Evolutionary conservation across 2,888 invertebrate species (phyloP).

Genomic region (Candidula unifasciata): DNA sequence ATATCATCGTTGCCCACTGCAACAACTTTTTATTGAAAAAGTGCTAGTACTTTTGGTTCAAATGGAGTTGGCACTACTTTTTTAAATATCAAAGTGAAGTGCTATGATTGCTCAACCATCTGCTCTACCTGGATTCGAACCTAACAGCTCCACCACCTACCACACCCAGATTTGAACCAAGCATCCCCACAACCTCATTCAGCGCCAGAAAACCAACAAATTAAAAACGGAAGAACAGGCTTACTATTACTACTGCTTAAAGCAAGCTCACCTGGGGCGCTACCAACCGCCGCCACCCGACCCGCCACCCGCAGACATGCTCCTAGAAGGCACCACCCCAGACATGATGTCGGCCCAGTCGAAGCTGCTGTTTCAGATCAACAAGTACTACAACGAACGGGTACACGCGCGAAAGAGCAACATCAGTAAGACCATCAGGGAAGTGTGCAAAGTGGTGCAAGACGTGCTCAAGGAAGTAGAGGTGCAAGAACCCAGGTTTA

Average conservation of each 20-base stretch:
- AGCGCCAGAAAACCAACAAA: background rate
- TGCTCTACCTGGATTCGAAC: no score
- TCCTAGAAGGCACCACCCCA: conserved; percentile 70
- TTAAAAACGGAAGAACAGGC: conserved; percentile 5
- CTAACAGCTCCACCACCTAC: no score
- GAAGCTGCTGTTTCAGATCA: conserved; percentile 95
- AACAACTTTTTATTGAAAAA: no score
- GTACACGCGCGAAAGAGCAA: conserved; percentile 91
- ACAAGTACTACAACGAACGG: conserved; percentile 93
- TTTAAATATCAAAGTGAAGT: no score
- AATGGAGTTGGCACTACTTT: no score
- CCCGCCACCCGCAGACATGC: conserved; percentile 56
- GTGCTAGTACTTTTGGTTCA: no score
- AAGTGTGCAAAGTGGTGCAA: conserved; percentile 93
- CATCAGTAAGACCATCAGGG: conserved; percentile 88
- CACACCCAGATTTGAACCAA: no score
- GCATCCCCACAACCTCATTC: no score
- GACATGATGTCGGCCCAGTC: conserved; percentile 89
- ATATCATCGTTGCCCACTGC: no score
- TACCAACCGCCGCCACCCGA: background rate
- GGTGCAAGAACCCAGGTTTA: conserved; percentile 94
- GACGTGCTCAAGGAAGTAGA: conserved; percentile 97
- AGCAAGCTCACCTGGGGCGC: background rate
- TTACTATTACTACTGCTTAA: background rate
- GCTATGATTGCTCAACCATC: no score